phyloP scores from a whole-genome alignment of 2,888 invertebrate genomes.

The Drosophila meridionalis region DNA sequence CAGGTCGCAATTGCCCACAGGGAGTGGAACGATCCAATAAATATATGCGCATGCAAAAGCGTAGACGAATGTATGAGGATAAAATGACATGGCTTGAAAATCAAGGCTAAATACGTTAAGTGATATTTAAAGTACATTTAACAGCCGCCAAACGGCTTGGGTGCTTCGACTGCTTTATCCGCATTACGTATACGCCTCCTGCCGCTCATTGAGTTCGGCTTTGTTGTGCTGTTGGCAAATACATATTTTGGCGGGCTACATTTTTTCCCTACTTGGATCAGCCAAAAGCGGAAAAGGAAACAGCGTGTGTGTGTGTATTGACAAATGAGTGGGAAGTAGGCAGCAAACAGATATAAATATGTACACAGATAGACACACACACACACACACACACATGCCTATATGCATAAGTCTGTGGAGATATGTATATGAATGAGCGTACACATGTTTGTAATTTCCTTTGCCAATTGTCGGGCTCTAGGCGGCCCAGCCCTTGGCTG shows the following conservation, averaged over 20 bases:
- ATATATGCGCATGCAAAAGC: conserved; percentile 74
- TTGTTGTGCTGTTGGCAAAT: conserved; percentile 29
- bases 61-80: conserved; percentile 60
- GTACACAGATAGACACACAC: background rate
- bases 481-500: conserved; percentile 11
- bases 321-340: conserved; percentile 55
- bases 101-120: conserved; percentile 78
- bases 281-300: conserved; percentile 50
- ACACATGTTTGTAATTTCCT: conserved; percentile 78
- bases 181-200: conserved; percentile 3
- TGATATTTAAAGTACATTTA: conserved; percentile 79
- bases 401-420: background rate
- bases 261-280: conserved; percentile 44
- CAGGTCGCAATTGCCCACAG: conserved; percentile 10
- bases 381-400: background rate
- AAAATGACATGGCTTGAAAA: conserved; percentile 63
- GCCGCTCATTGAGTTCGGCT: conserved; percentile 12
- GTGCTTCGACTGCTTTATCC: conserved; percentile 3
- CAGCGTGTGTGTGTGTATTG: conserved; percentile 51
- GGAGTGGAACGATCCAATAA: conserved; percentile 41
- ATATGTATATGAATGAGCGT: conserved; percentile 32
- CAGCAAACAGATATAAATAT: conserved; percentile 8
- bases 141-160: conserved; percentile 50
- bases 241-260: conserved; percentile 29
- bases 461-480: conserved; percentile 60